Conservation (phyloP, 2,797 vertebrate genomes). For the Sylvia borin region DNA sequence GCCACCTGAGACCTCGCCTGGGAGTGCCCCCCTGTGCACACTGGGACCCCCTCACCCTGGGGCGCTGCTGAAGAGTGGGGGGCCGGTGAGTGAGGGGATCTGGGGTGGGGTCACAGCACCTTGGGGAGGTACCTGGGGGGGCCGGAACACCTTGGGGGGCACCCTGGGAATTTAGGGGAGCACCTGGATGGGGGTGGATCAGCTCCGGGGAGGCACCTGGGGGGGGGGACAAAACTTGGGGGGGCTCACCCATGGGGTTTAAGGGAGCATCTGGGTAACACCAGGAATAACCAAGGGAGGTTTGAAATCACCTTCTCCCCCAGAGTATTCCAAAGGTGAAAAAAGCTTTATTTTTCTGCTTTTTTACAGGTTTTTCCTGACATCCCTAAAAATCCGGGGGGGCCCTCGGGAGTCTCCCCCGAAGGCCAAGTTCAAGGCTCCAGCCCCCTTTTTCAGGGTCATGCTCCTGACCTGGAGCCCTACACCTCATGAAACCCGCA, state of each 20-base stretch:
- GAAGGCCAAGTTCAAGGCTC: not conserved
- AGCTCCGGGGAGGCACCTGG: not conserved
- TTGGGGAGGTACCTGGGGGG: too few species aligned
- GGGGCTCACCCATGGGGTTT: not conserved
- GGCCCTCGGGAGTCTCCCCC: fast-evolving
- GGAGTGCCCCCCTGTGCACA: not conserved
- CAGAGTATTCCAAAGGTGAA: not conserved
- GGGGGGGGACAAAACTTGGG: not conserved
- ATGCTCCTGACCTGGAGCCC: not conserved
- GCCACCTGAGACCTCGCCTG: not conserved
- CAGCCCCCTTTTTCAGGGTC: not conserved
- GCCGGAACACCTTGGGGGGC: not conserved
- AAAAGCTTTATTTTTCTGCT: not conserved
- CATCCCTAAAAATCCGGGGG: not conserved
- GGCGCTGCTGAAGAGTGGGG: not conserved
- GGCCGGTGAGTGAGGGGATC: not conserved
- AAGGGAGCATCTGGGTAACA: not conserved
- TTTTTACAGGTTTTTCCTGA: not conserved
- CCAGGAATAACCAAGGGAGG: not conserved
- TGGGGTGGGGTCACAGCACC: not conserved
- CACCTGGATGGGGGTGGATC: not conserved
- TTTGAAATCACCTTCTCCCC: not conserved
- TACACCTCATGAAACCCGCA: not conserved
- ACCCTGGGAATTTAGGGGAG: not conserved
- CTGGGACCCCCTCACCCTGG: not conserved